Conservation (phyloP, 2,888 invertebrate species). For the Drosophila affinis region DNA sequence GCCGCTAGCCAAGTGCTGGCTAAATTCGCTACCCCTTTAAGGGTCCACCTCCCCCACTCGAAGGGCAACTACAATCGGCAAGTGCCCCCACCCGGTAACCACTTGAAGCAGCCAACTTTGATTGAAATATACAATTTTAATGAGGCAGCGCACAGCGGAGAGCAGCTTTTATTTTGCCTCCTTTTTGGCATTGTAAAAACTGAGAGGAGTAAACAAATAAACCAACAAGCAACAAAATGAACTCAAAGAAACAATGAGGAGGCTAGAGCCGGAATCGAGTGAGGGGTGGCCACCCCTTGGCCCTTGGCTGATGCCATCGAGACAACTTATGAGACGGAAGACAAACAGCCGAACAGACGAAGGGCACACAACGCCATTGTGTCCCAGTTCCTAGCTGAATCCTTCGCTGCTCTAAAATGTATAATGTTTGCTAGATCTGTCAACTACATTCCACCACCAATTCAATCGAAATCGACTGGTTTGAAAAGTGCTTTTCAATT, state of each 20-base stretch:
- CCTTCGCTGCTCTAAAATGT: slow-evolving; percentile 28
- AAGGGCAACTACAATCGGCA: slow-evolving; percentile 34
- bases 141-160: slow-evolving; percentile 55
- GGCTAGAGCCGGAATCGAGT: slow-evolving; percentile 40
- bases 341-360: slow-evolving; percentile 49
- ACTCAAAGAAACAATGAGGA: slow-evolving; percentile 29
- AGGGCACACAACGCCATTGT: slow-evolving; percentile 1
- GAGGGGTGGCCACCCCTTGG: slow-evolving; percentile 2
- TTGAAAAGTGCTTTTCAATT: no score
- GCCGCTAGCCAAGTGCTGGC: slow-evolving; percentile 6
- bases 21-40: slow-evolving; percentile 35
- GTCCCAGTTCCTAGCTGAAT: slow-evolving; percentile 8
- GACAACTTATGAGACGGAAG: slow-evolving; percentile 53
- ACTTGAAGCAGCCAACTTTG: slow-evolving; percentile 69
- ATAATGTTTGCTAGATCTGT: slow-evolving; percentile 26
- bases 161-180: slow-evolving; percentile 22
- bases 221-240: slow-evolving; percentile 60
- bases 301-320: slow-evolving; percentile 9
- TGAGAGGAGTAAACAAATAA: slow-evolving; percentile 58
- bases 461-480: no score
- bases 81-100: slow-evolving; percentile 32
- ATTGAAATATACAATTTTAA: slow-evolving; percentile 79
- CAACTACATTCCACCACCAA: background rate
- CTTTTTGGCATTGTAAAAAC: slow-evolving; percentile 34
- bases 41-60: background rate